Percentiles rank a stretch among this genome's conserved stretches.
These are phyloP conservation scores for Hirudinaria manillensis DNA, from an alignment of 2,888 invertebrate genomes.

Conservation along the genomic window DNA sequence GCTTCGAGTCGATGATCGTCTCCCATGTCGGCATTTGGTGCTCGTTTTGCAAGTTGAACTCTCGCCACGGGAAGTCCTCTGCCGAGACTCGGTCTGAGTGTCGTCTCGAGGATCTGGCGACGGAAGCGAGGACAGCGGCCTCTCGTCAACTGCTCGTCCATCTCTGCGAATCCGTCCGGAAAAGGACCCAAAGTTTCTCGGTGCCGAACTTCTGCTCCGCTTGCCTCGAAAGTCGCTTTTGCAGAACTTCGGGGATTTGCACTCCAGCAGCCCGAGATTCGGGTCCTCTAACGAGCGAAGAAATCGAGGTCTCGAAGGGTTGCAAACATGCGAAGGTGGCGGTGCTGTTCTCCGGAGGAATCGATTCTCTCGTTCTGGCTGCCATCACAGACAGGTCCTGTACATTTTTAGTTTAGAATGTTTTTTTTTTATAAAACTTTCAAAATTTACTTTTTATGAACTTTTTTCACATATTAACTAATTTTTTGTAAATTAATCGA, in stretches of 20 bases:
- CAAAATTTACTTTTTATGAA: background rate
- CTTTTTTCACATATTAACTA: background rate
- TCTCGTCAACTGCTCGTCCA: background rate
- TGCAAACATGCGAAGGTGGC: conserved; percentile 68
- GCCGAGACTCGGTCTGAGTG: background rate
- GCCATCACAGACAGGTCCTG: conserved; percentile 67
- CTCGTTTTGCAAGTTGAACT: background rate
- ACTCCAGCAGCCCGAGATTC: background rate
- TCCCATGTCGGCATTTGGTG: background rate
- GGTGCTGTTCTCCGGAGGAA: conserved; percentile 87
- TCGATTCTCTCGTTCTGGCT: conserved; percentile 89
- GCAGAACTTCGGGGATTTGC: background rate
- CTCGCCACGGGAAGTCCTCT: background rate
- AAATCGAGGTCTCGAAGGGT: background rate
- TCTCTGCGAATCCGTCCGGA: conserved; percentile 6
- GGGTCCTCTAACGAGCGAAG: background rate
- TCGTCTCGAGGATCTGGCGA: background rate
- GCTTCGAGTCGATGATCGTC: background rate
- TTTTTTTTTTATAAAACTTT: background rate
- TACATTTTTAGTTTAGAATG: background rate
- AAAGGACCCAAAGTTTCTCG: background rate
- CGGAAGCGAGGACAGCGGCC: background rate
- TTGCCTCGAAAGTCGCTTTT: background rate
- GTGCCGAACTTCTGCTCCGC: background rate
- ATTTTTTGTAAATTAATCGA: background rate